Evolutionary conservation across 2,888 invertebrate species (phyloP).

Genomic region (Troilus luridus): DNA sequence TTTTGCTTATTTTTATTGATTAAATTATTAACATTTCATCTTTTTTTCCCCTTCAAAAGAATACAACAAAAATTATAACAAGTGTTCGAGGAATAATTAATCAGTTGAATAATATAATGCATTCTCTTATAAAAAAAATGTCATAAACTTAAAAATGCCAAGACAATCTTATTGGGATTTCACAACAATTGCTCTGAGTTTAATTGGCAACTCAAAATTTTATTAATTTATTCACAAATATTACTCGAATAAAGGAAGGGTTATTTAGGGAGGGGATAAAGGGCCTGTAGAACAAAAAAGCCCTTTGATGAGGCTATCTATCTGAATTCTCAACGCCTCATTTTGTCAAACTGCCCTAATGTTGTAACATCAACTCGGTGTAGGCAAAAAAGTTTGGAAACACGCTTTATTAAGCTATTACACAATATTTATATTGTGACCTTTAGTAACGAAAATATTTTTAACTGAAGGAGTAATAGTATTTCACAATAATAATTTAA

Average conservation of each 20-base stretch:
- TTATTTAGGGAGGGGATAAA: not conserved
- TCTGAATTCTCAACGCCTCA: not conserved
- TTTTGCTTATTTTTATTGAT: too few relatives aligned
- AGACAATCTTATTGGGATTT: not conserved
- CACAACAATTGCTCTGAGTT: not conserved
- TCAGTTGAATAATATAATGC: too few relatives aligned
- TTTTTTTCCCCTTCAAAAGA: too few relatives aligned
- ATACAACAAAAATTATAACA: too few relatives aligned
- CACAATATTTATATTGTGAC: too few relatives aligned
- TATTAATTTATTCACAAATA: not conserved
- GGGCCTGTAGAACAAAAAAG: not conserved
- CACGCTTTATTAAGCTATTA: not conserved
- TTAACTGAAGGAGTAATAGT: too few relatives aligned
- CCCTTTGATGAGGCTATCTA: not conserved
- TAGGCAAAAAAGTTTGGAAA: not conserved
- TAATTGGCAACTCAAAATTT: not conserved
- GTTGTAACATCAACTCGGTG: not conserved
- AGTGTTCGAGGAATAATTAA: too few relatives aligned
- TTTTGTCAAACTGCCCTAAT: not conserved
- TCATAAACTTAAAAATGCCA: not conserved
- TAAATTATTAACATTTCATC: too few relatives aligned
- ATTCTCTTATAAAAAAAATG: too few relatives aligned
- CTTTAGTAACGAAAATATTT: too few relatives aligned
- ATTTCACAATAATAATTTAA: too few relatives aligned
- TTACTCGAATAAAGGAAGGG: not conserved